Evolutionary conservation across 2,797 vertebrate species (phyloP), one percentile per base, ranked within the genome.

Genomic region (Sebastes nivosus): DNA sequence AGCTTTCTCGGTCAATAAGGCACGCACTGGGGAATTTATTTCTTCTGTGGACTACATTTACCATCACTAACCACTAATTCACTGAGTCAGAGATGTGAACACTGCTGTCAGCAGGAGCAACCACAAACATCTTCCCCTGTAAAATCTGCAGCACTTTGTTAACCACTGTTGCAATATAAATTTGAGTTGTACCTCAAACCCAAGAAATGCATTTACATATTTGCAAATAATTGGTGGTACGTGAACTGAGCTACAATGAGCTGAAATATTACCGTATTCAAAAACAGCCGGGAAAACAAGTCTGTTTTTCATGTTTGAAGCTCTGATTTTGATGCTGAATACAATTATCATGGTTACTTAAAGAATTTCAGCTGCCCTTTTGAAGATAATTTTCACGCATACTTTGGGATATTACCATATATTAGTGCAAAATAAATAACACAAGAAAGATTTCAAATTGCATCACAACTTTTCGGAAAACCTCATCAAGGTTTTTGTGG

Each of bases 11-110:
- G 50, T 52, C 18, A 10, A 52, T 52, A 52, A 0, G 0, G 20
- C 50, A 52, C 9, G 42, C 42, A 52, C 50, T 52, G 18, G 52
- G 52, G 20, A 54, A 22, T 54, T 54, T 54, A 22, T 0, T 22
- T 22, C 50, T 11, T 54, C 52, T 11, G 52, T 54, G 52, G n/a
- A 54, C 4, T n/a, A 54, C 52, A 54, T 54, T 54, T 22, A 54
- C 52, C 52, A 54, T 54, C 20, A 54, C n/a, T n/a, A n/a, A 22
- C 52, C 52, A 54, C 52, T n/a, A 61, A 67, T 34, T 58, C 32
- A 71, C 30, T 27, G 65, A 74, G 67, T 36, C 16, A 71, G 14
- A 75, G 24, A 77, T 32, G 20, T 34, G 2, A 65, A 64, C 29
- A 66, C 59, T 42, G 25, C 67, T 58, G 58, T 20, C 20, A 18